Base-by-base conservation (phyloP, 2,888 invertebrate species). In the Actias luna region DNA sequence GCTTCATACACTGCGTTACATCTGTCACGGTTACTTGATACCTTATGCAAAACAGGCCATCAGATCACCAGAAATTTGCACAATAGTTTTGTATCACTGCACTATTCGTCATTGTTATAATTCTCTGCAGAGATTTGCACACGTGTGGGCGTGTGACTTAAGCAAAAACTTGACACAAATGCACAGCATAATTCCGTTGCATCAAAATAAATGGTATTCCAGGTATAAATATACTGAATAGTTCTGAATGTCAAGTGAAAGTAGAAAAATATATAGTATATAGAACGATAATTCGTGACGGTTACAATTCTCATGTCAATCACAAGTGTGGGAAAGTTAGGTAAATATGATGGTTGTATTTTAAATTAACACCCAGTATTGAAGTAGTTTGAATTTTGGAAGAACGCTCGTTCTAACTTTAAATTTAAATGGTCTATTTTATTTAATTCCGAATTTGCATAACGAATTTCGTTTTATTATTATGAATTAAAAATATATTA, bases 21-120 rank as follows among this genome's bases (percentile, higher is more conserved):
- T 88, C 87, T 90, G 89, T 81, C 80, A 74, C 75, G 73, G 88
- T 83, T 85, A 89, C 85, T 83, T 88, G 89, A 89, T 87, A 87
- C 75, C 74, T 78, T 80, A 76, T 75, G 79, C 80, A 80, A 85
- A 85, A 83, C 82, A 77, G 84, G 86, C 85, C 85, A 88, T 82
- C 83, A 80, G 85, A 85, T 85, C 82, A 83, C 74, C 72, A 73
- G 77, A 80, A 80, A 83, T 69, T 70, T 64, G 72, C 73, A 82
- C 79, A 84, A 83, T 79, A 69, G 67, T 69, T 68, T 69, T 67
- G 71, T 69, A 67, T 67, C 66, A 62, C 68, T 65, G 67, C 69
- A 68, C 65, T 64, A 63, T 63, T 63, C n/a, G 58, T 60, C 52
- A 64, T 64, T 58, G 62, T 60, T 46, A 42, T 46, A 39, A 59